Percentiles rank a stretch among this genome's conserved stretches.
phyloP scores from a whole-genome alignment of 2,113 vertebrate genomes.

The Phoenicopterus ruber region DNA sequence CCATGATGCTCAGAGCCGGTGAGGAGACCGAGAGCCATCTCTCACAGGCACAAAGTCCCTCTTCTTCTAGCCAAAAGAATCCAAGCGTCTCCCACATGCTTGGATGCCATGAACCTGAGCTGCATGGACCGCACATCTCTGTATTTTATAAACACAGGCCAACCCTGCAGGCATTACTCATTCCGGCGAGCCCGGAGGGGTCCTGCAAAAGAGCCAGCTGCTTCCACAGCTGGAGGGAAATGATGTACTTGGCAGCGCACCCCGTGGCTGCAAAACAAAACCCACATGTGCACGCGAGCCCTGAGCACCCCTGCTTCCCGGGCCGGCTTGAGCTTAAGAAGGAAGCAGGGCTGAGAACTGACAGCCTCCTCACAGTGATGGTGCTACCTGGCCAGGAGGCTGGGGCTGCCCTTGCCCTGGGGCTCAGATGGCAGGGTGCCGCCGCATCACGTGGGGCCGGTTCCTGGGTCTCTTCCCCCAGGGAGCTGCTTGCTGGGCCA shows the following conservation, averaged over 20 bases:
- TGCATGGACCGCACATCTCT: not conserved
- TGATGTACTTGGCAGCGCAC: not conserved
- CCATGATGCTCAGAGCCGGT: not conserved
- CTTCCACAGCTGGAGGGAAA: not conserved
- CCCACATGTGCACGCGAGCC: not conserved
- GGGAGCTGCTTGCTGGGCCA: not conserved
- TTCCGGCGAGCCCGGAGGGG: fast-evolving
- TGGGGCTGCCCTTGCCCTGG: not conserved
- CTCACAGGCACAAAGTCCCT: not conserved
- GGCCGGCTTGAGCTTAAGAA: not conserved
- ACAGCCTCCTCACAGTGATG: not conserved
- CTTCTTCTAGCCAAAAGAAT: not conserved
- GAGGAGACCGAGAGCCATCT: not conserved
- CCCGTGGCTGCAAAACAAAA: not conserved
- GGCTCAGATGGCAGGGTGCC: not conserved
- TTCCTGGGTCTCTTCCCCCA: not conserved
- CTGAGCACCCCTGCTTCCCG: not conserved
- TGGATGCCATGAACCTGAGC: not conserved
- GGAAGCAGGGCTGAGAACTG: not conserved
- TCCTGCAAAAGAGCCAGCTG: not conserved
- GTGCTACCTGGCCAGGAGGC: not conserved
- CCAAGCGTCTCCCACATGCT: fast-evolving
- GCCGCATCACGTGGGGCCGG: fast-evolving
- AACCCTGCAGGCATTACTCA: not conserved
- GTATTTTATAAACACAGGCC: not conserved